These are phyloP conservation scores for Daubentonia madagascariensis DNA, from an alignment of 2,113 vertebrate species.

Conservation along the genomic window DNA sequence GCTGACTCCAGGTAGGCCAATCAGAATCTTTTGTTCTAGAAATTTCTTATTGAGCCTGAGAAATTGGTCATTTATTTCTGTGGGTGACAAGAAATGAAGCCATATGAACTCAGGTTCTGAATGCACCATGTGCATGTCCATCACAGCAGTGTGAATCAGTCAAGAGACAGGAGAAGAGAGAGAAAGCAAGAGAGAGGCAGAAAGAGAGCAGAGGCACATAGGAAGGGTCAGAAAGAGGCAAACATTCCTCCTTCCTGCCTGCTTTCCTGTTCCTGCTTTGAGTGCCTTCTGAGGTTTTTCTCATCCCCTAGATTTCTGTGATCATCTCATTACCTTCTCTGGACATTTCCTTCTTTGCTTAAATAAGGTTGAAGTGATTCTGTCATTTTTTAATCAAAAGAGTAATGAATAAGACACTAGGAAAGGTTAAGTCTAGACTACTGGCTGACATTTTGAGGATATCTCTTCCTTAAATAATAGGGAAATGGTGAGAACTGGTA, in stretches of 20 bases:
- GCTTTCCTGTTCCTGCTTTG: background rate
- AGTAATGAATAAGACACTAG: background rate
- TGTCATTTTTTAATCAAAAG: background rate
- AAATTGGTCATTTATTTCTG: background rate
- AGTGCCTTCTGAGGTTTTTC: background rate
- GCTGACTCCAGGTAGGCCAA: background rate
- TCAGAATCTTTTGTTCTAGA: background rate
- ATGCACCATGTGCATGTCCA: background rate
- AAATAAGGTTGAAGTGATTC: background rate
- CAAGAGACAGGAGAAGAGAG: background rate
- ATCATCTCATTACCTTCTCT: background rate
- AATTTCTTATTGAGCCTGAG: background rate
- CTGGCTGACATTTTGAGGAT: background rate
- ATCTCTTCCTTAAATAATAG: background rate
- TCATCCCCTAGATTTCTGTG: background rate
- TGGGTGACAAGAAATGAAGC: background rate
- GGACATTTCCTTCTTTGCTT: background rate
- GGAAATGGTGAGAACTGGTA: background rate
- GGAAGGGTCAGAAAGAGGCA: no score
- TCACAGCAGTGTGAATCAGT: background rate
- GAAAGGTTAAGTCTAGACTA: background rate
- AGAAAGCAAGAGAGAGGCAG: background rate
- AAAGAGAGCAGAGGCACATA: fast-evolving
- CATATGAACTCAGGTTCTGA: background rate
- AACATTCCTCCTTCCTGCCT: background rate